Evolutionary conservation across 2,888 invertebrate species (phyloP).

Genomic region (Uropetala carovei): DNA sequence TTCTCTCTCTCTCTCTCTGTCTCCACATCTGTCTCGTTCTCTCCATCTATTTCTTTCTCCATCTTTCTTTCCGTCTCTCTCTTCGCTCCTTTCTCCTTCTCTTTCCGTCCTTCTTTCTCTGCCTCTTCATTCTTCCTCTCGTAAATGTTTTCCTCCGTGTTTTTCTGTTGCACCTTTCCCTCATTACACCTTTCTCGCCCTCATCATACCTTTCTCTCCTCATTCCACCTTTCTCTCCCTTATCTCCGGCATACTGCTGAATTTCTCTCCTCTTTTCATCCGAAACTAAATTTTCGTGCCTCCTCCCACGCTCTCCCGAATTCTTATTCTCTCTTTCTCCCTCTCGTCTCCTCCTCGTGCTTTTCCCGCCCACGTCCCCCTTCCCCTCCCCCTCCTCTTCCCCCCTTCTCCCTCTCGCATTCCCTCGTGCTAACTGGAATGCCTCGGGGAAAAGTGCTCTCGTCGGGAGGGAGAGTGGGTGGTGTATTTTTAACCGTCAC

Average conservation of each 20-base stretch:
- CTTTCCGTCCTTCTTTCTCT: neutral
- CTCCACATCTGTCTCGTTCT: too few relatives aligned
- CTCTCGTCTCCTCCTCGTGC: neutral
- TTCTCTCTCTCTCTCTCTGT: too few relatives aligned
- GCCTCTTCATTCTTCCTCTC: too few relatives aligned
- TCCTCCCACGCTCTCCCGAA: neutral
- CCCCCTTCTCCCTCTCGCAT: neutral
- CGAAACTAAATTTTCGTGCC: neutral
- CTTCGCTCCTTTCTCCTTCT: neutral
- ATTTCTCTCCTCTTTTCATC: neutral
- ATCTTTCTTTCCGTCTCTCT: neutral
- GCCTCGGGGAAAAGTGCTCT: slow-evolving; percentile 46
- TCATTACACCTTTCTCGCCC: neutral
- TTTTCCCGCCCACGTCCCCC: too few relatives aligned
- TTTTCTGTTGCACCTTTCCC: neutral
- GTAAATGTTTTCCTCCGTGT: neutral
- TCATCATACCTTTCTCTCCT: too few relatives aligned
- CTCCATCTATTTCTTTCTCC: too few relatives aligned
- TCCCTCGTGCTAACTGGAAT: slow-evolving; percentile 36
- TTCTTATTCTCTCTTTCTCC: neutral
- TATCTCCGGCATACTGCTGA: neutral
- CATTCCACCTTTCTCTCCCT: neutral
- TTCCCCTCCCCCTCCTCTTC: neutral
- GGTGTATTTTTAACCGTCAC: slow-evolving; percentile 64
- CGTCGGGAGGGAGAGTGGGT: neutral